These are phyloP conservation scores for Gerosis bhagava DNA, from an alignment of 2,888 invertebrate genomes.

Conservation along the genomic window DNA sequence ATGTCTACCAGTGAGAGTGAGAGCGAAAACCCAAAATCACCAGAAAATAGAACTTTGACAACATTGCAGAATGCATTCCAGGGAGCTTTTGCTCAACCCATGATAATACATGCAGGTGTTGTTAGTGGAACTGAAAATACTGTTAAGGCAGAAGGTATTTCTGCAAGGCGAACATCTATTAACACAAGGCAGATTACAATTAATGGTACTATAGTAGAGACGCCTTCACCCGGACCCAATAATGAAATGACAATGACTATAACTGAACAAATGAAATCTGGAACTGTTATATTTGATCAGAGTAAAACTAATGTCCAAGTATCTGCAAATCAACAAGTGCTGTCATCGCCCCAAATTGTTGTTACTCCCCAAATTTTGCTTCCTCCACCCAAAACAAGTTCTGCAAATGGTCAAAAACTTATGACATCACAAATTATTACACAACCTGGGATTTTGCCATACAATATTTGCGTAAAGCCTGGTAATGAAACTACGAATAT, in stretches of 20 bases:
- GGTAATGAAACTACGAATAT: conserved; percentile 64
- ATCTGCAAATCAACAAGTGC: conserved; percentile 68
- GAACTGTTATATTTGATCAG: conserved; percentile 74
- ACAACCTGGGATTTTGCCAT: conserved; percentile 70
- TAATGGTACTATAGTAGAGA: conserved; percentile 78
- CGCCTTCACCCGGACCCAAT: conserved; percentile 75
- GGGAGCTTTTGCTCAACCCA: conserved; percentile 75
- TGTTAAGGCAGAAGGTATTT: conserved; percentile 74
- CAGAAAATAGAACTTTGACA: conserved; percentile 76
- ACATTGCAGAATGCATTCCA: conserved; percentile 78
- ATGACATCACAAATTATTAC: conserved; percentile 71
- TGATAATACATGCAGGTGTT: conserved; percentile 74
- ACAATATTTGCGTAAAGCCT: conserved; percentile 77
- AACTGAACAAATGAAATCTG: conserved; percentile 76
- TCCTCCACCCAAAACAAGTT: conserved; percentile 71
- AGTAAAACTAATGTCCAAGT: conserved; percentile 74
- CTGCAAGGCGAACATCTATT: conserved; percentile 73
- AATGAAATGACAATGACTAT: conserved; percentile 79
- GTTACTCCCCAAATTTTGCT: conserved; percentile 77
- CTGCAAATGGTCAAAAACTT: conserved; percentile 63
- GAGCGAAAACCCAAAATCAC: conserved; percentile 85
- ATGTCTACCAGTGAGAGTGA: conserved; percentile 92
- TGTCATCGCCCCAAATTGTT: conserved; percentile 76
- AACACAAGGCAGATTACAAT: conserved; percentile 79
- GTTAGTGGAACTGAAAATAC: conserved; percentile 72